A percentile compares a stretch with the other conserved stretches of the same genome.
These are phyloP conservation scores for Baccha elongata DNA, from an alignment of 2,888 invertebrate genomes.

Conservation along the genomic window DNA sequence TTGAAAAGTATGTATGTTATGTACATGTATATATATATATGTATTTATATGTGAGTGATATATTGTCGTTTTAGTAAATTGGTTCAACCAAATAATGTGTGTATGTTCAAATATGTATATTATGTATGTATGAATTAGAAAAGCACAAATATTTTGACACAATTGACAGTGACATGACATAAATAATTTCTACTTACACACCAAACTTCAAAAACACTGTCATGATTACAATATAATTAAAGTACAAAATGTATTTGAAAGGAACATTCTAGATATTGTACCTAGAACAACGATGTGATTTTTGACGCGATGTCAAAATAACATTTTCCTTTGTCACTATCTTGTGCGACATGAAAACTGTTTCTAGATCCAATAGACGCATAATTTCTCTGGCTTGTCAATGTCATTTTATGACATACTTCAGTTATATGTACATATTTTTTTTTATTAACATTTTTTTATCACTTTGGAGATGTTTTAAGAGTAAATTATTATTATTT, in stretches of 20 bases:
- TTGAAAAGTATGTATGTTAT: too few relatives aligned
- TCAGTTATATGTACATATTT: conserved; percentile 9
- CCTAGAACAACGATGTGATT: conserved; percentile 19
- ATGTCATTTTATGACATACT: conserved; percentile 47
- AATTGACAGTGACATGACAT: conserved; percentile 27
- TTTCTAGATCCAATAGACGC: conserved; percentile 9
- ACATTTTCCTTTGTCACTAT: background rate
- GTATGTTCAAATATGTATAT: too few relatives aligned
- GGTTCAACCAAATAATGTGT: background rate
- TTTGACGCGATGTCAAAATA: conserved; percentile 16
- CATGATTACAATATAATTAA: background rate
- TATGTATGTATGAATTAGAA: background rate
- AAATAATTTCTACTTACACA: background rate
- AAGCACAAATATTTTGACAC: conserved; percentile 10
- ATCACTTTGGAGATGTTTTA: background rate
- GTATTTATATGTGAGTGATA: conserved; percentile 21
- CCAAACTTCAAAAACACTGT: background rate
- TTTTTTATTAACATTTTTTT: too few relatives aligned
- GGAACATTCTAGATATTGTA: too few relatives aligned
- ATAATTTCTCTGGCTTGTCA: conserved; percentile 37
- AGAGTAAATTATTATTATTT: background rate
- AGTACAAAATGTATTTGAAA: background rate
- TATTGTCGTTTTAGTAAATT: conserved; percentile 34
- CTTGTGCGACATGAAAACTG: conserved; percentile 30
- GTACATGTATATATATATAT: too few relatives aligned